Base-by-base conservation (phyloP, 1,140 invertebrate species). In the Heliconius melpomene region DNA sequence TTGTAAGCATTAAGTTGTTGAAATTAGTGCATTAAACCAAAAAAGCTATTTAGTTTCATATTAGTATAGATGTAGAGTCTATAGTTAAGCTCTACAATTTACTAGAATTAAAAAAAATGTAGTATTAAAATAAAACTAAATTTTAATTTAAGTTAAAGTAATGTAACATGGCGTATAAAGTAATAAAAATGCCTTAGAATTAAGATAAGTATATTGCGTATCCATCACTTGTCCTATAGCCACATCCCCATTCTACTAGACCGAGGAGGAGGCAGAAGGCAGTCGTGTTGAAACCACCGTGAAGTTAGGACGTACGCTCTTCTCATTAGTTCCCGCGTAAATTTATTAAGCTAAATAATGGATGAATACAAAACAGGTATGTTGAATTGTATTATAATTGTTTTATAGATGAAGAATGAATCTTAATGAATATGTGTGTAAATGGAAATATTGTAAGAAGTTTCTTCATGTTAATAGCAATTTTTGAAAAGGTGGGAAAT, bases 261-360 rank as follows among this genome's bases (percentile, higher is more conserved):
- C 70, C 72, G 79, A 7, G 72, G 79, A 83, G 74, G 82, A 80
- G 86, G 88, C 86, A 66, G 60, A 85, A 83, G 87, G 82, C 71
- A 91, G 90, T 91, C 75, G 77, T 79, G 75, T 54, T 82, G 71
- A 73, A 79, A 84, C 85, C 78, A 74, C 83, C 83, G 75, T 75
- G 79, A 77, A 23, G 57, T 71, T 2, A 79, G 79, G 78, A 79
- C 84, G 86, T 83, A 84, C 76, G 77, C 20, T n/a, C 13, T 11
- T 77, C 20, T 52, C 8, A 40, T 29, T 13, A 40, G 32, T 89
- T 89, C 86, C 87, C 84, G 86, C 87, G 83, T 75, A 66, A 66
- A 66, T 66, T 66, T 66, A 66, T 66, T 66, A 82, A 82, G 78
- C 40, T 79, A 83, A 87, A 91, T 86, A 91, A 92, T 92, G 91